phyloP scores from a whole-genome alignment of 2,797 vertebrate genomes.

The Discoglossus pictus region DNA sequence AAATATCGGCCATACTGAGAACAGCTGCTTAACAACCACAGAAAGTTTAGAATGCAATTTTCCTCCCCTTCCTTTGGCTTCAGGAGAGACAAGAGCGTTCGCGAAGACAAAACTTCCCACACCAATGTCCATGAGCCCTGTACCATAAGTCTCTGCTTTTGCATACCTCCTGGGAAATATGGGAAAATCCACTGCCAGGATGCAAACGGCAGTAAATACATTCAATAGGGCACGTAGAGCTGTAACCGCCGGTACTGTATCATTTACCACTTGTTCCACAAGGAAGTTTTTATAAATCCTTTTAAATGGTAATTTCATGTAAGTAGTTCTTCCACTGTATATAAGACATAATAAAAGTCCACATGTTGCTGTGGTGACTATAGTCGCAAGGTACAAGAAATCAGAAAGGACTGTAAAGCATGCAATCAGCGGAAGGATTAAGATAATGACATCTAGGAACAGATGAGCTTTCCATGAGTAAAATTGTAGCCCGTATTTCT shows the following conservation, averaged over 20 bases:
- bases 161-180: constrained; percentile 89
- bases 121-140: constrained; percentile 93
- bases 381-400: constrained; percentile 65
- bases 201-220: constrained; percentile 85
- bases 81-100: constrained; percentile 86
- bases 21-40: constrained; percentile 71
- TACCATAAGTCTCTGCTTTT: constrained; percentile 94
- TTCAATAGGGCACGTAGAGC: constrained; percentile 84
- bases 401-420: constrained; percentile 82
- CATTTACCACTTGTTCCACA: constrained; percentile 66
- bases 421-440: constrained; percentile 81
- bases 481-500: constrained; percentile 61
- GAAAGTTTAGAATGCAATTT: constrained; percentile 59
- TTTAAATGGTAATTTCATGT: constrained; percentile 44
- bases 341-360: constrained; percentile 67
- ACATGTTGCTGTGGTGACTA: constrained; percentile 59
- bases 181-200: constrained; percentile 91
- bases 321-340: constrained; percentile 57
- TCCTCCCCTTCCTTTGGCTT: constrained; percentile 74
- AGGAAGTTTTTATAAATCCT: constrained; percentile 70
- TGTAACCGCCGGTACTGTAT: constrained; percentile 81
- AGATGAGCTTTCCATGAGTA: constrained; percentile 67
- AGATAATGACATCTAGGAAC: constrained; percentile 78
- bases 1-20: constrained; percentile 82
- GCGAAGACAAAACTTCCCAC: constrained; percentile 89